These are phyloP conservation scores for Tautogolabrus adspersus DNA, from an alignment of 2,113 vertebrate genomes.

Conservation along the genomic window DNA sequence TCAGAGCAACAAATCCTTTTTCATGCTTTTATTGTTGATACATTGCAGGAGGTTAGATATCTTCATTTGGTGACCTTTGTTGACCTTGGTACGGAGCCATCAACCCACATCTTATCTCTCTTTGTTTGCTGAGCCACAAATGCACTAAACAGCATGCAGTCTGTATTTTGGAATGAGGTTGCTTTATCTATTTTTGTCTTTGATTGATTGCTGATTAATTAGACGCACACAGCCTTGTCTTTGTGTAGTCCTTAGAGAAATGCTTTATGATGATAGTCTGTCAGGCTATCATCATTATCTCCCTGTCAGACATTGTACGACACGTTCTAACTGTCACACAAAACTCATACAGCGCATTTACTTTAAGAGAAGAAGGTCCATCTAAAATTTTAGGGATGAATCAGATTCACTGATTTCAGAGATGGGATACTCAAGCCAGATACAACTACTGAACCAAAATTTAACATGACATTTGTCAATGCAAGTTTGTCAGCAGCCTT, in stretches of 20 bases:
- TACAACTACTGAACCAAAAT: background rate
- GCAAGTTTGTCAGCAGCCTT: too few species aligned
- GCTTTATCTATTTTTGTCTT: constrained; percentile 1
- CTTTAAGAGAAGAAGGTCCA: background rate
- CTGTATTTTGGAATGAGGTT: background rate
- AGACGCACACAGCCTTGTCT: constrained; percentile 4
- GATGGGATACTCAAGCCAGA: background rate
- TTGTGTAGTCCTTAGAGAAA: constrained; percentile 20
- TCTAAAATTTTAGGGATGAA: background rate
- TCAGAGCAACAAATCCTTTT: background rate
- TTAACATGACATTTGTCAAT: background rate
- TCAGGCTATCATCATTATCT: constrained; percentile 33
- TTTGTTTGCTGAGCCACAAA: background rate
- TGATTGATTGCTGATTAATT: constrained; percentile 40
- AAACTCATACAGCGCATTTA: background rate
- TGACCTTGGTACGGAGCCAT: background rate
- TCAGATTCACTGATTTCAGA: background rate
- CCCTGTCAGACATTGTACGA: background rate
- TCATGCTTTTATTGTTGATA: background rate
- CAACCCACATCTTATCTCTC: background rate
- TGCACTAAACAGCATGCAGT: background rate
- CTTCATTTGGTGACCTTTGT: background rate
- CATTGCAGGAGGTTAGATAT: background rate
- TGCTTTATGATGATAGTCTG: constrained; percentile 14
- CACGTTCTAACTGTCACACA: background rate